A percentile compares a stretch with the other conserved stretches of the same genome.
These are phyloP conservation scores for Lonchura striata DNA, from an alignment of 2,113 vertebrate species.

Conservation along the genomic window DNA sequence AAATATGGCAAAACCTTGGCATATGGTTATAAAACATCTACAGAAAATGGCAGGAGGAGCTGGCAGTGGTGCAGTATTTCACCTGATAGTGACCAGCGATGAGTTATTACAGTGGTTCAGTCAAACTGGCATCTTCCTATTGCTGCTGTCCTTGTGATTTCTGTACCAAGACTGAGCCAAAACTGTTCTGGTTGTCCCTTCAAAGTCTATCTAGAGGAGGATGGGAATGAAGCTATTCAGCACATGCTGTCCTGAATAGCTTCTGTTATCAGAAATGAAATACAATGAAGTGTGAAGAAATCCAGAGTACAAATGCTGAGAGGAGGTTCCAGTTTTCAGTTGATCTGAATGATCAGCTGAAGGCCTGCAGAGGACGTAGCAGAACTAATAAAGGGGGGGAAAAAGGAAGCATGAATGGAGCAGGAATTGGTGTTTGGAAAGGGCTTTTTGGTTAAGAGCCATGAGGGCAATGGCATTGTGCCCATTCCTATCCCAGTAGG, in stretches of 20 bases:
- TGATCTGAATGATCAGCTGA: background rate
- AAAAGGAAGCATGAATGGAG: background rate
- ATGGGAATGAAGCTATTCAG: background rate
- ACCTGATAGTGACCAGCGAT: background rate
- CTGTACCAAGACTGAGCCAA: background rate
- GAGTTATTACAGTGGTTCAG: fast-evolving
- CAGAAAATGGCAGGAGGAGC: background rate
- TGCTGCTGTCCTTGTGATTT: background rate
- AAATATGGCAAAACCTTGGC: background rate
- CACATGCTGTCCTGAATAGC: background rate
- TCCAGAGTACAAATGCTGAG: background rate
- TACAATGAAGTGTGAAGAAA: background rate
- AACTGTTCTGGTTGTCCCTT: background rate
- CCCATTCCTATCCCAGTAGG: background rate
- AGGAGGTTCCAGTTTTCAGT: background rate
- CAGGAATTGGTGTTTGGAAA: background rate
- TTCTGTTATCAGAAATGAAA: background rate
- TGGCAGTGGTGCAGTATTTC: background rate
- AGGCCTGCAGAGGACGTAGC: background rate
- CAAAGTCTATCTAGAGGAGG: background rate
- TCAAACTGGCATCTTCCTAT: background rate
- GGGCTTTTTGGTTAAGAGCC: background rate
- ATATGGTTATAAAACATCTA: background rate
- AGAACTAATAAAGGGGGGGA: background rate
- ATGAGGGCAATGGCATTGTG: background rate